Evolutionary conservation across 2,888 invertebrate genomes (phyloP).

Genomic region (Xylota segnis): DNA sequence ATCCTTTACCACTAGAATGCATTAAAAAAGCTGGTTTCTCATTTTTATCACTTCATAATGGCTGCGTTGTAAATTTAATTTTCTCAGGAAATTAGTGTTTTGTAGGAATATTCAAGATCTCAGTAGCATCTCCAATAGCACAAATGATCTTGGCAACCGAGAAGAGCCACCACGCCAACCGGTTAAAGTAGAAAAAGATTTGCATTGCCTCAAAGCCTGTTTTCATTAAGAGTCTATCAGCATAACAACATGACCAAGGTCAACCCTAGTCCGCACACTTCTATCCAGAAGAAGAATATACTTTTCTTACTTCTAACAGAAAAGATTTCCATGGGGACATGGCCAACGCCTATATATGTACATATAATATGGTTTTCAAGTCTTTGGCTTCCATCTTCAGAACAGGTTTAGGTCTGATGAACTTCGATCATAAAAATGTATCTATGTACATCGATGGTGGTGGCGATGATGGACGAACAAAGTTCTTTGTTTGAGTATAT

Average conservation of each 20-base stretch:
- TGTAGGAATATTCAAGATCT: background rate
- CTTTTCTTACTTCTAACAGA: constrained; percentile 9
- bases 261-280: constrained; percentile 5
- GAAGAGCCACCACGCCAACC: background rate
- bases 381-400: constrained; percentile 9
- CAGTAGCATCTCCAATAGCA: background rate
- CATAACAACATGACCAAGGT: constrained; percentile 25
- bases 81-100: background rate
- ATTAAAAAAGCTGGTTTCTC: no score
- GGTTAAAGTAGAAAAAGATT: constrained; percentile 10
- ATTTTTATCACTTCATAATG: no score
- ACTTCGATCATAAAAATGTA: constrained; percentile 19
- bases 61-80: no score
- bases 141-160: background rate
- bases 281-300: constrained; percentile 7
- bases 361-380: background rate
- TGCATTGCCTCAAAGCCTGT: constrained; percentile 22
- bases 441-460: background rate
- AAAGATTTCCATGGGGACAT: background rate
- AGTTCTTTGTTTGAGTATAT: background rate
- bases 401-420: constrained; percentile 34
- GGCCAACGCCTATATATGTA: constrained; percentile 22
- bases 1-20: no score
- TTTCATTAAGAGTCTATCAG: constrained; percentile 21
- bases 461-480: constrained; percentile 6